Evolutionary conservation across 2,888 invertebrate species (phyloP).

Genomic region (Nomada fabriciana): DNA sequence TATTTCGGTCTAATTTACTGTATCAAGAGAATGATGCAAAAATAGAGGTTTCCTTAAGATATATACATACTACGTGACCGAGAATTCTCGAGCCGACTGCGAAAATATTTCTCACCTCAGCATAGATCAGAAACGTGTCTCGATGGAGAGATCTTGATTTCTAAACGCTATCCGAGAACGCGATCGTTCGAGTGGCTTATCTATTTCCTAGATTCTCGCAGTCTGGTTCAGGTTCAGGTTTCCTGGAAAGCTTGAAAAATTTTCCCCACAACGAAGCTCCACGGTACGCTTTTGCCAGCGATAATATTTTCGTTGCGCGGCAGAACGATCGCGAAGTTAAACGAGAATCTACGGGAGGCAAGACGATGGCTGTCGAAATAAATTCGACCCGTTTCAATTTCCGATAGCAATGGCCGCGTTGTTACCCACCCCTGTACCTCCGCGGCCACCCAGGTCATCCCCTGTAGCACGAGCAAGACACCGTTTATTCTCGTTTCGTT

Average conservation of each 20-base stretch:
- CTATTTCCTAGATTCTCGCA: constrained; percentile 24
- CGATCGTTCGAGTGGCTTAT: constrained; percentile 18
- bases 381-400: constrained; percentile 73
- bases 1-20: no score
- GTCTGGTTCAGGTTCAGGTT: constrained; percentile 6
- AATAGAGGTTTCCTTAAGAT: no score
- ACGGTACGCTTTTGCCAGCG: background rate
- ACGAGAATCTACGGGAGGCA: constrained; percentile 39
- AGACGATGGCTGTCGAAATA: constrained; percentile 55
- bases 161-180: background rate
- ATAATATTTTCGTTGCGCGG: constrained; percentile 32
- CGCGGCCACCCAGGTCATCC: no score
- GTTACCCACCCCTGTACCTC: constrained; percentile 6
- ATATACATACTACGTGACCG: no score
- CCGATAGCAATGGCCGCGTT: constrained; percentile 66
- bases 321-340: constrained; percentile 36
- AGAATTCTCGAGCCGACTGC: background rate
- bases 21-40: no score
- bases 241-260: constrained; percentile 14
- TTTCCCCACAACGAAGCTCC: constrained; percentile 26
- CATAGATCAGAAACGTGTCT: background rate
- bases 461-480: constrained; percentile 22
- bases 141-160: background rate
- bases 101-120: background rate
- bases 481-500: constrained; percentile 68